phyloP scores from a whole-genome alignment of 2,888 invertebrate genomes.

The Acrocera orbiculus region DNA sequence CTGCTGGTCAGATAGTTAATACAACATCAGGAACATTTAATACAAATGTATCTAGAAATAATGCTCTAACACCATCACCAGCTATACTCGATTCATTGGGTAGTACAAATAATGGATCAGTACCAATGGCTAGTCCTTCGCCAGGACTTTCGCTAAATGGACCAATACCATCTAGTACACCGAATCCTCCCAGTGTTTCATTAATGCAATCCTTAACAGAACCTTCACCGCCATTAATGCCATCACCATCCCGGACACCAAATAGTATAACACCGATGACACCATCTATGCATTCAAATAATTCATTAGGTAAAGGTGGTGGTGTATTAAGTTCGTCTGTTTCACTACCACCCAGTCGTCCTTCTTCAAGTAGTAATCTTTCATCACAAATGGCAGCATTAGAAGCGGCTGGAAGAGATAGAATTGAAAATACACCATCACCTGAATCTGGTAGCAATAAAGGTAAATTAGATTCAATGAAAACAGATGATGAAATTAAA shows the following conservation, averaged over 20 bases:
- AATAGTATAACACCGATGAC: constrained; percentile 18
- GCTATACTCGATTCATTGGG: constrained; percentile 21
- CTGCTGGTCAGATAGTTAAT: constrained; percentile 26
- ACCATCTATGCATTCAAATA: constrained; percentile 13
- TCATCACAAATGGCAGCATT: constrained; percentile 59
- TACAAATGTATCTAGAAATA: constrained; percentile 18
- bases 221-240: constrained; percentile 34
- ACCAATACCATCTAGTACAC: constrained; percentile 35
- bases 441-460: constrained; percentile 25
- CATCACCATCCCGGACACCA: constrained; percentile 19
- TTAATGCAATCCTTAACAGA: constrained; percentile 38
- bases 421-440: constrained; percentile 45
- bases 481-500: constrained; percentile 47
- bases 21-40: constrained; percentile 22
- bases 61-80: constrained; percentile 35
- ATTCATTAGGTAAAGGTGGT: constrained; percentile 19
- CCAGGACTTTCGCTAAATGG: constrained; percentile 31
- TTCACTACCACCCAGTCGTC: constrained; percentile 16
- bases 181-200: constrained; percentile 42
- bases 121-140: constrained; percentile 33
- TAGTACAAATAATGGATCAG: constrained; percentile 10
- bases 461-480: constrained; percentile 46
- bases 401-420: constrained; percentile 47
- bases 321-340: constrained; percentile 11
- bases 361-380: constrained; percentile 35